phyloP scores from a whole-genome alignment of 2,113 vertebrate genomes.

The Mesitornis unicolor region DNA sequence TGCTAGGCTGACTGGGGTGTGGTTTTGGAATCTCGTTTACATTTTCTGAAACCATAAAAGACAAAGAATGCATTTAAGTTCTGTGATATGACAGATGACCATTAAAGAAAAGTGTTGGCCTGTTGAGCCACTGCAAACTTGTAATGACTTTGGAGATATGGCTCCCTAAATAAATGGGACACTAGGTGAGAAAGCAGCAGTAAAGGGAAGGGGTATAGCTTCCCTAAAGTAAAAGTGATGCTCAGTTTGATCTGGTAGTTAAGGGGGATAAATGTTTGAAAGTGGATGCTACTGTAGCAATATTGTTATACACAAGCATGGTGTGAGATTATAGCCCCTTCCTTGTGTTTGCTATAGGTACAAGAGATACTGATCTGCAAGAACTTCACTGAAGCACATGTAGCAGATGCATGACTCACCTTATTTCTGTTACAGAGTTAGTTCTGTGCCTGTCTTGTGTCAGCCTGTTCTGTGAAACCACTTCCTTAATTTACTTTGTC shows the following conservation, averaged over 20 bases:
- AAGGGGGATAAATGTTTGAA: background rate
- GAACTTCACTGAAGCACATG: slow-evolving; percentile 21
- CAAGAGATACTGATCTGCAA: background rate
- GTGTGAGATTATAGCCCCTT: background rate
- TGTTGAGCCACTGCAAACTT: background rate
- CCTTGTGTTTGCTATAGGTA: background rate
- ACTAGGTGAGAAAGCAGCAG: background rate
- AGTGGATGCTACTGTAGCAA: background rate
- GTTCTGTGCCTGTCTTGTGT: slow-evolving; percentile 53
- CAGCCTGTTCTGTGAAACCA: slow-evolving; percentile 69
- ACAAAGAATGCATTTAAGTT: background rate
- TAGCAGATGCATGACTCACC: slow-evolving; percentile 64
- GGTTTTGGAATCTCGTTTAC: background rate
- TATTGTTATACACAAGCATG: background rate
- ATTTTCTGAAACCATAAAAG: background rate
- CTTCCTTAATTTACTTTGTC: slow-evolving; percentile 71
- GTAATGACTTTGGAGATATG: background rate
- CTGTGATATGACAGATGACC: background rate
- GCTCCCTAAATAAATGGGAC: background rate
- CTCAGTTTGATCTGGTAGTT: background rate
- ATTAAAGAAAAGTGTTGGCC: background rate
- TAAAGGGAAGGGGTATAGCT: background rate
- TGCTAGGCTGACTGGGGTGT: background rate
- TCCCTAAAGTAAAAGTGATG: background rate
- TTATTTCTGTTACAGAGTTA: slow-evolving; percentile 36